These are phyloP conservation scores for Distichodus sexfasciatus DNA, from an alignment of 2,797 vertebrate species.

Conservation along the genomic window DNA sequence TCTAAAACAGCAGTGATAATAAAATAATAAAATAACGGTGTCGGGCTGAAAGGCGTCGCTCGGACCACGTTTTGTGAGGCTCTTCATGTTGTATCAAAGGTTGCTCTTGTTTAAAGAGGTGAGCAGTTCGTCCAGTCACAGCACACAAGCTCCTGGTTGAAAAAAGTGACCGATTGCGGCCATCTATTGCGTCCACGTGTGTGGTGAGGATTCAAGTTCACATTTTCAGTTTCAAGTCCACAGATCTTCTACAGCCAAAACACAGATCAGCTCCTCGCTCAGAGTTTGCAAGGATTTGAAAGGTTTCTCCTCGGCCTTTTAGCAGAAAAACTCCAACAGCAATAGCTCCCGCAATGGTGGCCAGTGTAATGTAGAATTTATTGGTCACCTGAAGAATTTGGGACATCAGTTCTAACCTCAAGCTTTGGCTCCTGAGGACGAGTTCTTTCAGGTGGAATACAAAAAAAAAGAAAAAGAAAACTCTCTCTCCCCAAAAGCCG, in stretches of 20 bases:
- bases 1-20: slow-evolving; percentile 39
- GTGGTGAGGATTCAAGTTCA: slow-evolving; percentile 20
- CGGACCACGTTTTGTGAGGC: slow-evolving; percentile 45
- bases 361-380: slow-evolving; percentile 26
- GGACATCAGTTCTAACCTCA: neutral
- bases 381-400: slow-evolving; percentile 24
- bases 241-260: neutral
- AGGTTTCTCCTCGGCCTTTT: neutral
- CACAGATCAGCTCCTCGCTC: neutral
- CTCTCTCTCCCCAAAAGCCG: slow-evolving; percentile 2
- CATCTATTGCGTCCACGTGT: neutral
- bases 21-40: slow-evolving; percentile 43
- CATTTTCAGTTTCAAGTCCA: no score
- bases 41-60: slow-evolving; percentile 41
- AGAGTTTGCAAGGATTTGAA: slow-evolving; percentile 24
- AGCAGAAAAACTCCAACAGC: slow-evolving; percentile 5
- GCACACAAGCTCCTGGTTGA: slow-evolving; percentile 37
- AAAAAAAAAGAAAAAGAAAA: slow-evolving; percentile 24
- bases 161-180: neutral
- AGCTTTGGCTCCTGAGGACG: neutral
- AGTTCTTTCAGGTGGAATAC: slow-evolving; percentile 29
- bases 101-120: slow-evolving; percentile 60
- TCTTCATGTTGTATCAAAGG: slow-evolving; percentile 66
- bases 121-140: slow-evolving; percentile 53
- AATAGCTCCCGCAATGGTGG: neutral